Percentiles rank a stretch among this genome's conserved stretches.
Evolutionary conservation across 2,113 vertebrate species (phyloP).

Genomic region (Sceloporus tristichus): DNA sequence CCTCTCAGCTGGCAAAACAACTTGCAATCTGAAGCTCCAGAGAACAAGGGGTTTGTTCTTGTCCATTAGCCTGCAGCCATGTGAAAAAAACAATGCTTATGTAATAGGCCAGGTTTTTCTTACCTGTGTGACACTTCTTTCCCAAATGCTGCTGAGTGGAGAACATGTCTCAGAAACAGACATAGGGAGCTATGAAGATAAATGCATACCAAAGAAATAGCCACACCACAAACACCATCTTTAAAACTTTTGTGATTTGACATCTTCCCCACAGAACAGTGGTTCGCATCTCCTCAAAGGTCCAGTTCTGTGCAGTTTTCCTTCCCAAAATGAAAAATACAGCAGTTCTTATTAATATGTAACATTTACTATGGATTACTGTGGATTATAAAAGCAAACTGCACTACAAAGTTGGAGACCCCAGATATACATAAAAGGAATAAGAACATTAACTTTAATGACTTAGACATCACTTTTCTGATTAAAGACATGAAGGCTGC

Average conservation of each 20-base stretch:
- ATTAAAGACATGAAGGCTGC: too few species aligned
- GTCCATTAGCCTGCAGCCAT: constrained; percentile 6
- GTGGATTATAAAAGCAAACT: too few species aligned
- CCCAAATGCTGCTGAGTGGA: background rate
- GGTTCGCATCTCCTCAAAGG: background rate
- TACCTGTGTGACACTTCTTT: constrained; percentile 4
- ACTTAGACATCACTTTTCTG: too few species aligned
- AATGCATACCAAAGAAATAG: background rate
- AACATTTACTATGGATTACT: too few species aligned
- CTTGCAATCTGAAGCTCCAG: background rate
- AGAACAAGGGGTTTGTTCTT: constrained; percentile 13
- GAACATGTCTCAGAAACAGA: background rate
- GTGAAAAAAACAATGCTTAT: background rate
- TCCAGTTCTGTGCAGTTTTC: background rate
- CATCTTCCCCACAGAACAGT: background rate
- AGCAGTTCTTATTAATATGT: too few species aligned
- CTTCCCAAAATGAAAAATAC: too few species aligned
- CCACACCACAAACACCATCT: background rate
- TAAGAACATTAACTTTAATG: too few species aligned
- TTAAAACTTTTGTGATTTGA: background rate
- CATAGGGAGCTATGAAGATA: background rate
- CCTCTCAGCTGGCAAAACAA: background rate
- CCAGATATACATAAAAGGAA: too few species aligned
- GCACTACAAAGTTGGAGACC: too few species aligned
- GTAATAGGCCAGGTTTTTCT: background rate